Evolutionary conservation across 2,888 invertebrate genomes (phyloP).

Genomic region (Ormyrus labotus): DNA sequence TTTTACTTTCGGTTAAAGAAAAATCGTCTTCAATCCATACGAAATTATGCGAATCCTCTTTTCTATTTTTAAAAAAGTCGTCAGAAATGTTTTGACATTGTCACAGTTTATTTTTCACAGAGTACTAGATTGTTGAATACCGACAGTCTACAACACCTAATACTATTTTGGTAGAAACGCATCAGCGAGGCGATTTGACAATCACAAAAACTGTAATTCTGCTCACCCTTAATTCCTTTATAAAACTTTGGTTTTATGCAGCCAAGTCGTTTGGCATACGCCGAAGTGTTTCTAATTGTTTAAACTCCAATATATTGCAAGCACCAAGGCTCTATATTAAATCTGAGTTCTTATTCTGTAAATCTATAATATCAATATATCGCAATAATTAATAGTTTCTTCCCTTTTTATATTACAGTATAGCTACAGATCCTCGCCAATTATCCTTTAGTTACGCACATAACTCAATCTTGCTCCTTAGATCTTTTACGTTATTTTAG

Average conservation of each 20-base stretch:
- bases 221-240: slow-evolving; percentile 16
- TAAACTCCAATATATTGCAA: slow-evolving; percentile 51
- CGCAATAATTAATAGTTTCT: slow-evolving; percentile 59
- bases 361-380: slow-evolving; percentile 55
- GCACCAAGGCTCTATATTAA: slow-evolving; percentile 49
- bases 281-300: slow-evolving; percentile 43
- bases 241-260: slow-evolving; percentile 53
- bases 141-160: slow-evolving; percentile 51
- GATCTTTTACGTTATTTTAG: neutral
- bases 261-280: slow-evolving; percentile 43
- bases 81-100: slow-evolving; percentile 30
- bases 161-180: slow-evolving; percentile 54
- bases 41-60: slow-evolving; percentile 12
- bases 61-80: slow-evolving; percentile 32
- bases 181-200: slow-evolving; percentile 34
- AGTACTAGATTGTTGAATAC: slow-evolving; percentile 45
- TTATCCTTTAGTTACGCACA: slow-evolving; percentile 17
- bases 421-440: slow-evolving; percentile 58
- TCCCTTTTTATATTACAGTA: slow-evolving; percentile 66
- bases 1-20: neutral
- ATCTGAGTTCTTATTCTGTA: slow-evolving; percentile 46
- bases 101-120: slow-evolving; percentile 27
- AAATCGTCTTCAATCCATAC: slow-evolving; percentile 9
- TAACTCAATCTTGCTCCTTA: slow-evolving; percentile 19
- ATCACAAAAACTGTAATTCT: slow-evolving; percentile 28